Conservation (phyloP, 2,888 invertebrate genomes). For the Fabriciana adippe region DNA sequence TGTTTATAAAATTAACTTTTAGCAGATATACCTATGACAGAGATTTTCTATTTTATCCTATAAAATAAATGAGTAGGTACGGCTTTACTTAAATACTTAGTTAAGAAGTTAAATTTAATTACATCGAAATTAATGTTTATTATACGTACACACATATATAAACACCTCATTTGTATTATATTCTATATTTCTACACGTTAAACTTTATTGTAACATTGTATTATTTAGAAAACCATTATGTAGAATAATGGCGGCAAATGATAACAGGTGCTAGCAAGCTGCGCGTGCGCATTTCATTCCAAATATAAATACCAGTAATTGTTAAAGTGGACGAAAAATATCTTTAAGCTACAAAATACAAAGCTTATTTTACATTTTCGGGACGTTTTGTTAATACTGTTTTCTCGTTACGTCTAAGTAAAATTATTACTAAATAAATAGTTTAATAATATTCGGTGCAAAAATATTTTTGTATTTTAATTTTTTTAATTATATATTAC, state of each 20-base stretch:
- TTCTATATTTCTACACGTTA: not conserved
- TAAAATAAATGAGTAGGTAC: too few species aligned
- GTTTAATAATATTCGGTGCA: too few species aligned
- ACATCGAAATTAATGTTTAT: too few species aligned
- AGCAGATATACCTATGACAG: too few species aligned
- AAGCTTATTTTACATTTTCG: not conserved
- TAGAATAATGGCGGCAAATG: slow-evolving; percentile 50
- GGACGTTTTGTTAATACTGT: not conserved
- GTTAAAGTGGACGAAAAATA: slow-evolving; percentile 9
- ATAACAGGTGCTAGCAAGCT: slow-evolving; percentile 59
- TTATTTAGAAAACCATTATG: slow-evolving; percentile 50
- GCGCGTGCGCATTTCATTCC: slow-evolving; percentile 43
- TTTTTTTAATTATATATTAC: too few species aligned
- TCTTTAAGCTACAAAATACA: not conserved
- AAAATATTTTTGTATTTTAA: too few species aligned
- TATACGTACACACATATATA: too few species aligned
- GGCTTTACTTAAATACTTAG: not conserved
- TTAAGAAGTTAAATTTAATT: not conserved
- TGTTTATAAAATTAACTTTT: not conserved
- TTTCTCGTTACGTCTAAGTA: not conserved
- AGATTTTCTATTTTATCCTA: too few species aligned
- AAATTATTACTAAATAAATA: too few species aligned
- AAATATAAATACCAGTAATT: slow-evolving; percentile 14
- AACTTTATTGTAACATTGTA: slow-evolving; percentile 31
- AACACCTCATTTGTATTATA: too few species aligned